Evolutionary conservation across 92 coral and sea anemone species (phyloP), one percentile per base, ranked within the genome.

Genomic region (Bergia puertoricense): DNA sequence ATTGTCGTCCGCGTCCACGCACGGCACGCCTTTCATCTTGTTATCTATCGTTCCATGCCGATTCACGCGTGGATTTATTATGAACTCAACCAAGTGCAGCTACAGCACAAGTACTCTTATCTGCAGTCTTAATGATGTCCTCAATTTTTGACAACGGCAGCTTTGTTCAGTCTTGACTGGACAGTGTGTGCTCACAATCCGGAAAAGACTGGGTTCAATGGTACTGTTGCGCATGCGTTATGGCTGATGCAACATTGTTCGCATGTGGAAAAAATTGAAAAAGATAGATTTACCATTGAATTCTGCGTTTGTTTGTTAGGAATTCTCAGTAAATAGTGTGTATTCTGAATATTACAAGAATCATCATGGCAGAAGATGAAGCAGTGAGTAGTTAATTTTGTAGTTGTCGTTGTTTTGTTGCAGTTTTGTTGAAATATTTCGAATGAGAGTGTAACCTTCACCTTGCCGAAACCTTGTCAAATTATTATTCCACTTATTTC

Each of bases 241-340:
- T 44, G 96, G 98, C 97, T 96, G 99, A 96, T 91, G 99, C 98
- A 96, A 96, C 93, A 82, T 69, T 14, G 43, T 22, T 59, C 76
- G 83, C 96, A 83, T 95, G 93, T 92, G 93, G 77, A 86, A 88
- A 90, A 82, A 42, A 56, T 74, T 57, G 40, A 56, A 5, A 16
- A 30, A 40, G 20, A 41, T 37, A 71, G n/a, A 62, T 18, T 4
- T 39, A 30, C 11, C 9, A 23, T 39, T 41, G 44, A 85, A 1
- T 65, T 86, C 37, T 75, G 59, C 57, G 14, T 86, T 43, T 85
- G 68, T 44, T 37, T 51, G 56, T 80, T 6, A 74, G 50, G 44
- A 54, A 39, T 43, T 54, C 15, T 9, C 59, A 16, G 37, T 36
- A 59, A 30, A 62, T 48, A 37, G 14, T 30, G 11, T 41, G 14